A percentile compares a stretch with the other conserved stretches of the same genome.
These are phyloP conservation scores for Brachyrhaphis roseni DNA, from an alignment of 2,797 vertebrate species.

Conservation along the genomic window DNA sequence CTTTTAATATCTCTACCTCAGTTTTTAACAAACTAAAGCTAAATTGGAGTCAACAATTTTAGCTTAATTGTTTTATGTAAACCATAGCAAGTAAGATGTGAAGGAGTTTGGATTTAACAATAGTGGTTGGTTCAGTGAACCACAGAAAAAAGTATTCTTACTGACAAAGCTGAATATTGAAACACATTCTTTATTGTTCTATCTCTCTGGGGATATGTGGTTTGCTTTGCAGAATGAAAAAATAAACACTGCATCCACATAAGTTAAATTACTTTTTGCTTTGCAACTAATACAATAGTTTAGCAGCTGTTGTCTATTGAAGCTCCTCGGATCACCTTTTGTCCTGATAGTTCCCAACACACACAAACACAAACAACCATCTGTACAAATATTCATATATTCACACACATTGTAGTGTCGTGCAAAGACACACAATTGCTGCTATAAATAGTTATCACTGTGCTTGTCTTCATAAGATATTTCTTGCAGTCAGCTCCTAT, in stretches of 20 bases:
- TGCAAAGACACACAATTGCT: slow-evolving; percentile 6
- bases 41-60: neutral
- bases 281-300: slow-evolving; percentile 3
- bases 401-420: slow-evolving; percentile 5
- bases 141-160: neutral
- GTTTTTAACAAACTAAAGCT: neutral
- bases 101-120: neutral
- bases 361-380: slow-evolving; percentile 17
- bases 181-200: neutral
- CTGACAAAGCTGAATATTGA: neutral
- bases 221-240: neutral
- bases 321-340: slow-evolving; percentile 8
- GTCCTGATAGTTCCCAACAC: neutral
- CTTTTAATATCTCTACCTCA: neutral
- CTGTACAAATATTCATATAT: slow-evolving; percentile 30
- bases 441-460: slow-evolving; percentile 53
- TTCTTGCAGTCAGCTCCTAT: slow-evolving; percentile 48
- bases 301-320: slow-evolving; percentile 12
- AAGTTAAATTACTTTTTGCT: slow-evolving; percentile 7
- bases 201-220: neutral
- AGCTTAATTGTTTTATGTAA: neutral
- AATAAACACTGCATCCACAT: neutral
- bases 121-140: neutral
- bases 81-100: neutral
- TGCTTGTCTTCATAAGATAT: slow-evolving; percentile 47